Evolutionary conservation across 1,140 invertebrate species (phyloP).

Genomic region (Sipha flava): DNA sequence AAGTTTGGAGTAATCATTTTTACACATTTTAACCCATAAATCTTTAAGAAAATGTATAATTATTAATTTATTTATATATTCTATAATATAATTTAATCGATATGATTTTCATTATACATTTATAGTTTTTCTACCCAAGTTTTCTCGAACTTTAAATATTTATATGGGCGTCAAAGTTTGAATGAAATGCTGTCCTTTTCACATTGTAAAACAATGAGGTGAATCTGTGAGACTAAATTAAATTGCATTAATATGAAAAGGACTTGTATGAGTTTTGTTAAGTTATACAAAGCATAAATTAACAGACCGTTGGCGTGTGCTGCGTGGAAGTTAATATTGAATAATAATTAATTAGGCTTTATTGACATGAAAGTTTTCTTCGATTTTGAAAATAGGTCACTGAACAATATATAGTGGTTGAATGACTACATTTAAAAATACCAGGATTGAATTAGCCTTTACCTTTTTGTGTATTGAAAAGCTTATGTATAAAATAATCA

Average conservation of each 20-base stretch:
- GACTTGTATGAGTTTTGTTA: background rate
- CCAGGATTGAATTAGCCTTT: background rate
- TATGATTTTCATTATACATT: no score
- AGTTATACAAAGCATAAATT: background rate
- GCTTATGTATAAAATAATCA: background rate
- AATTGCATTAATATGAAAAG: background rate
- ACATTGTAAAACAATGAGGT: background rate
- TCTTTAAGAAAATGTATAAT: no score
- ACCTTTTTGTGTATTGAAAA: background rate
- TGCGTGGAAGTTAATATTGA: background rate
- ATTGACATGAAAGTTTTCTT: background rate
- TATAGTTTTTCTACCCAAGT: no score
- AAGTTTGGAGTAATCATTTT: no score
- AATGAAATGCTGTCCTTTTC: background rate
- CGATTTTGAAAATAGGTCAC: slow-evolving; percentile 3
- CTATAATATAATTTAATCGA: no score
- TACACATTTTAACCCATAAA: no score
- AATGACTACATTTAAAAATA: background rate
- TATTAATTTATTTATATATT: no score
- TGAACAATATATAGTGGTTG: background rate
- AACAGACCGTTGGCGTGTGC: background rate
- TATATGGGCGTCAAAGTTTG: background rate
- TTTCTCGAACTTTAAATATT: background rate
- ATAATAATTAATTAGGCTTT: background rate
- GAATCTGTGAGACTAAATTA: background rate